phyloP scores from a whole-genome alignment of 2,888 invertebrate genomes.

The Cheilosia scutellata region DNA sequence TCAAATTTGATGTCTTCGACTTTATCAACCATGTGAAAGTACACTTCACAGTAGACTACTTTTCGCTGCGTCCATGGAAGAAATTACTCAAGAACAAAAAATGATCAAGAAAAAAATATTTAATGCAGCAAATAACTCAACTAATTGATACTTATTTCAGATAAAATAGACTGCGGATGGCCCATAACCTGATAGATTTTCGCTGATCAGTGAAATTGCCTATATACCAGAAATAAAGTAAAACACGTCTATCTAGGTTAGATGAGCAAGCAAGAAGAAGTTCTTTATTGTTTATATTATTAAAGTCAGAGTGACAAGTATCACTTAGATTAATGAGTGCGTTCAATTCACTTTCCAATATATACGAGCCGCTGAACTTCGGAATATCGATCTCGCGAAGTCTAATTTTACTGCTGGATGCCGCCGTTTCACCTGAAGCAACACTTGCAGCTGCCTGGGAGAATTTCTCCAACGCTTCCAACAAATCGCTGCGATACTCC shows the following conservation, averaged over 20 bases:
- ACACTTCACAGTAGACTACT: neutral
- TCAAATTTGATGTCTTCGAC: neutral
- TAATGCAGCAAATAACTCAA: slow-evolving; percentile 10
- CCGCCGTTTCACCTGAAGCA: too few relatives aligned
- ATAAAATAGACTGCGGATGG: slow-evolving; percentile 37
- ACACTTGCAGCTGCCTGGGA: too few relatives aligned
- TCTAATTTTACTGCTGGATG: too few relatives aligned
- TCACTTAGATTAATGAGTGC: too few relatives aligned
- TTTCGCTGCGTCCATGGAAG: neutral
- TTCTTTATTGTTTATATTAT: too few relatives aligned
- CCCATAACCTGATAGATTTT: slow-evolving; percentile 41
- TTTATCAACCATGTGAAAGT: slow-evolving; percentile 6
- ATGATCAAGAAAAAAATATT: slow-evolving; percentile 10
- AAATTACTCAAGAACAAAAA: slow-evolving; percentile 3
- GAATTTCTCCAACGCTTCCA: too few relatives aligned
- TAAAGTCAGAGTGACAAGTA: too few relatives aligned
- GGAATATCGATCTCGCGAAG: too few relatives aligned
- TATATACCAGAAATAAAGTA: neutral
- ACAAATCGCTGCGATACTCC: too few relatives aligned
- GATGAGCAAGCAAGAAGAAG: neutral
- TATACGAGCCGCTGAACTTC: too few relatives aligned
- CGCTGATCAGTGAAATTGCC: neutral
- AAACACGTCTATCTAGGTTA: neutral
- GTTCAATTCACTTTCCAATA: too few relatives aligned
- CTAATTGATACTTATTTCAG: slow-evolving; percentile 25